These are phyloP conservation scores for Callyntrura guangdongensis DNA, from an alignment of 2,888 invertebrate genomes.

Conservation along the genomic window DNA sequence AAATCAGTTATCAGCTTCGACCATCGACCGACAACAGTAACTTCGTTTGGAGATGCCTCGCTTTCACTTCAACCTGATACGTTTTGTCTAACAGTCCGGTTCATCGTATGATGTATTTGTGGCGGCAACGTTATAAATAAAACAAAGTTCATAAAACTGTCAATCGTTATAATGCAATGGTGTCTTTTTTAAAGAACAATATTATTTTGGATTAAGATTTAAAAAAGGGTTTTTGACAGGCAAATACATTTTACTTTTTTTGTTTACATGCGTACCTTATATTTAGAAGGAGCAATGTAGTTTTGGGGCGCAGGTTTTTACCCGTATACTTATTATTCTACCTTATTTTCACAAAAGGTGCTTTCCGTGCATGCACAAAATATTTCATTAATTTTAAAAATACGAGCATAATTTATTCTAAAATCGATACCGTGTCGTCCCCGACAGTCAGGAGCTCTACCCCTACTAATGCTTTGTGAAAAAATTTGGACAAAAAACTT, in stretches of 20 bases:
- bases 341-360: not conserved
- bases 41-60: too few relatives aligned
- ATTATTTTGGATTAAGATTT: conserved; percentile 43
- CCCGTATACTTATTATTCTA: not conserved
- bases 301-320: not conserved
- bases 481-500: not conserved
- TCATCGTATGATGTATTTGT: too few relatives aligned
- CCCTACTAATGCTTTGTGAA: too few relatives aligned
- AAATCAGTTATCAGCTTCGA: too few relatives aligned
- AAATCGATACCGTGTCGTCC: too few relatives aligned
- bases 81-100: too few relatives aligned
- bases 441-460: too few relatives aligned
- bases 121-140: conserved; percentile 31
- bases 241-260: conserved; percentile 3
- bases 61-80: too few relatives aligned
- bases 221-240: not conserved
- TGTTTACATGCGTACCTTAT: not conserved
- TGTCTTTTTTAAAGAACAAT: not conserved
- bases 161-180: conserved; percentile 9
- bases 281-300: conserved; percentile 3
- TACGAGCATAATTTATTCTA: too few relatives aligned
- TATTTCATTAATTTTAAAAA: too few relatives aligned
- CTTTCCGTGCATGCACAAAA: too few relatives aligned
- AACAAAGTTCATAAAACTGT: conserved; percentile 43
- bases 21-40: too few relatives aligned